A percentile compares a stretch with the other conserved stretches of the same genome.
phyloP scores from a whole-genome alignment of 2,113 vertebrate genomes.

The Halcyon malimbica region DNA sequence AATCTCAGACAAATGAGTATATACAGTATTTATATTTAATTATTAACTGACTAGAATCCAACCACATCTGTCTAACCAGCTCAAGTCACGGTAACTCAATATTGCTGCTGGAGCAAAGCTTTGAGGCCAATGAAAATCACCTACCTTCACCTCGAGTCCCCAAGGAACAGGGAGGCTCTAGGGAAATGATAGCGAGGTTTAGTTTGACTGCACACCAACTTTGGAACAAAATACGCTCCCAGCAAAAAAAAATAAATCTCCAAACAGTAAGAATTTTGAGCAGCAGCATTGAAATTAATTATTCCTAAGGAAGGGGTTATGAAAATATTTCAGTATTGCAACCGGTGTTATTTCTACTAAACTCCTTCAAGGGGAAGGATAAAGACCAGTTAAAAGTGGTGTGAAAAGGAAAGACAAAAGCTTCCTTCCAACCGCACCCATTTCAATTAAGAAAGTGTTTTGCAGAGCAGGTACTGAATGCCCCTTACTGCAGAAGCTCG shows the following conservation, averaged over 20 bases:
- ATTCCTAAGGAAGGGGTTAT: slow-evolving; percentile 73
- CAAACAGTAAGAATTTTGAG: slow-evolving; percentile 76
- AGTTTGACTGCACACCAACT: slow-evolving; percentile 43
- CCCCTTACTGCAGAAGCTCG: not conserved
- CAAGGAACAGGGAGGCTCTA: slow-evolving; percentile 20
- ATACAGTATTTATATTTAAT: slow-evolving; percentile 69
- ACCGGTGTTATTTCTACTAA: slow-evolving; percentile 65
- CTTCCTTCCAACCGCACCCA: slow-evolving; percentile 16
- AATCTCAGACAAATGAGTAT: slow-evolving; percentile 73
- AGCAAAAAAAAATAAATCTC: slow-evolving; percentile 6
- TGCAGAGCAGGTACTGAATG: not conserved
- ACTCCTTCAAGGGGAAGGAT: slow-evolving; percentile 54
- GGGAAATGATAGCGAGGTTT: slow-evolving; percentile 30
- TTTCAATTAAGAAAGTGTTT: not conserved
- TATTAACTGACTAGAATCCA: not conserved
- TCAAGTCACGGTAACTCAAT: not conserved
- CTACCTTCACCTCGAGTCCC: not conserved
- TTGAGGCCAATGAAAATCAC: not conserved
- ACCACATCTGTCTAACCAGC: not conserved
- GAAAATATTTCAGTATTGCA: slow-evolving; percentile 78
- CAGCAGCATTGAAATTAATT: slow-evolving; percentile 76
- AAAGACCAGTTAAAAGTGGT: not conserved
- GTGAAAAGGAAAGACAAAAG: not conserved
- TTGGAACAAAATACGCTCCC: slow-evolving; percentile 9
- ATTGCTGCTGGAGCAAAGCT: slow-evolving; percentile 50